A percentile compares a stretch with the other conserved stretches of the same genome.
Conservation (phyloP, 2,888 invertebrate species). For the Argyra leucocephala region DNA sequence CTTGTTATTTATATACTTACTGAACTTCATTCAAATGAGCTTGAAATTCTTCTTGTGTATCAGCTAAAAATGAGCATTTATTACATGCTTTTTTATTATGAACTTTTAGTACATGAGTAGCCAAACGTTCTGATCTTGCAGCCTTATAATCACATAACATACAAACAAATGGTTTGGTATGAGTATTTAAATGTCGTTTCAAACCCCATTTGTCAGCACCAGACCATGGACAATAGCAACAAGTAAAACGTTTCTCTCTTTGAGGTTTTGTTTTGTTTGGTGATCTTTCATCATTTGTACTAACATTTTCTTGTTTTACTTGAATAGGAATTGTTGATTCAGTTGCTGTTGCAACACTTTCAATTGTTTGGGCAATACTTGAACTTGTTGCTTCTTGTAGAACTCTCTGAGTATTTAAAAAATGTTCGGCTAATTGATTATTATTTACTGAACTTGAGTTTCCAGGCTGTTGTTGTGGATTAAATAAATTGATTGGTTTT, state of each 20-base stretch:
- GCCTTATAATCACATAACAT: constrained; percentile 88
- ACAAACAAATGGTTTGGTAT: constrained; percentile 84
- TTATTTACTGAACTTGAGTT: background rate
- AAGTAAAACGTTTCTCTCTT: constrained; percentile 66
- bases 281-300: constrained; percentile 33
- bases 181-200: constrained; percentile 84
- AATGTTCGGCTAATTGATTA: constrained; percentile 15
- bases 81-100: constrained; percentile 86
- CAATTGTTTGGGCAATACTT: constrained; percentile 43
- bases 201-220: constrained; percentile 91
- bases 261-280: constrained; percentile 38
- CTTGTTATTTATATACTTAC: constrained; percentile 46
- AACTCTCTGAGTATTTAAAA: constrained; percentile 18
- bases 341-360: constrained; percentile 41
- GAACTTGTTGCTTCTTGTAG: constrained; percentile 38
- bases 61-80: constrained; percentile 78
- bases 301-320: constrained; percentile 40
- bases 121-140: constrained; percentile 77
- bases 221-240: constrained; percentile 86
- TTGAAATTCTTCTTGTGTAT: constrained; percentile 69
- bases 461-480: constrained; percentile 29
- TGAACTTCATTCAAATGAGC: constrained; percentile 68
- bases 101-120: constrained; percentile 83
- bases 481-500: constrained; percentile 39
- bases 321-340: constrained; percentile 29